Evolutionary conservation across 2,888 invertebrate species (phyloP), one percentile per base, ranked within the genome.

Genomic region (Tinea pellionella): DNA sequence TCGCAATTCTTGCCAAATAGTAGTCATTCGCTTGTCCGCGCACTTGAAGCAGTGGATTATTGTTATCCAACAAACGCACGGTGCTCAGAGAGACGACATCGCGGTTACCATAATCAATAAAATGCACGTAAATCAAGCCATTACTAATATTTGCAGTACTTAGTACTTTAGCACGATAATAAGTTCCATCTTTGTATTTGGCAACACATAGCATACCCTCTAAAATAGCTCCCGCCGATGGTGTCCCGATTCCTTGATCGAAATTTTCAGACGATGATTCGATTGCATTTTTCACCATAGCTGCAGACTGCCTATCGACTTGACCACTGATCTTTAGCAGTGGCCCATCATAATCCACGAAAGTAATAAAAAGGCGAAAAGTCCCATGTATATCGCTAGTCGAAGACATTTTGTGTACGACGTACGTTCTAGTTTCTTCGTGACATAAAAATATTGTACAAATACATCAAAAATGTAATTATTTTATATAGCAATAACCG

Each of bases 291-390:
- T 92, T 92, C 56, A 92, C 77, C 70, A 86, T 84, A 60, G 89
- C 71, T 0, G 89, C 88, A 47, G 88, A 75, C 62, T 83, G 80
- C 66, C 89, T 89, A 68, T 92, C 90, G 0, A 88, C 78, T 75
- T 94, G 94, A 30, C 93, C 94, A 85, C 91, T 92, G 70, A 94
- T 85, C 80, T 90, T 92, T 63, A 94, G 77, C 70, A 92, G 91
- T 61, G 90, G 89, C 30, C 92, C 91, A 63, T 92, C 91, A 59
- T 89, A 89, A 69, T 93, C 93, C 64, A 94, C 89, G 78, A 90
- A 89, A 63, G 93, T 93, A 68, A 92, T 89, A 65, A 82, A 88
- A 59, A 90, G 53, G 2, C 75, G 75, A 77, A 85, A 83, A 69
- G 75, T 66, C 69, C 80, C 74, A 64, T 74, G 67, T 63, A 65